Evolutionary conservation across 2,113 vertebrate species (phyloP).

Genomic region (Pelecanoides urinatrix): DNA sequence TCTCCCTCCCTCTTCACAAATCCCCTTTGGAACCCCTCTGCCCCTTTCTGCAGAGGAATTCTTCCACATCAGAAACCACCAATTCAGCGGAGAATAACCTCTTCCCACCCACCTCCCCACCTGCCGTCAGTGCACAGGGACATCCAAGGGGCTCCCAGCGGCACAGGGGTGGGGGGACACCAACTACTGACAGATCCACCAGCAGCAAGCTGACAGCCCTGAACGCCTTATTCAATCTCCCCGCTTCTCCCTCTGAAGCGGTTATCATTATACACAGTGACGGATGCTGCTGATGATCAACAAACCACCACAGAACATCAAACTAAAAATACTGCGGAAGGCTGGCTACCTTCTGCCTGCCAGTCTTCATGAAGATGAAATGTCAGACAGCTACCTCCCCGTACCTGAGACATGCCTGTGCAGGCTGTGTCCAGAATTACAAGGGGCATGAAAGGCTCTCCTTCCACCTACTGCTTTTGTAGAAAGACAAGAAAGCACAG

Average conservation of each 20-base stretch:
- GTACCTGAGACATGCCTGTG: not conserved
- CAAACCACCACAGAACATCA: slow-evolving; percentile 2
- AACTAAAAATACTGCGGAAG: not conserved
- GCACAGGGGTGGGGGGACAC: not conserved
- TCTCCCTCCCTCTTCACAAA: not conserved
- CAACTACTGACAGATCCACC: not conserved
- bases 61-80: not conserved
- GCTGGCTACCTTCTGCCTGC: not conserved
- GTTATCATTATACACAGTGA: not conserved
- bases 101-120: not conserved
- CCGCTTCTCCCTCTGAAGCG: not conserved
- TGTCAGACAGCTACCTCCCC: not conserved
- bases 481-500: not conserved
- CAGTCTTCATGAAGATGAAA: not conserved
- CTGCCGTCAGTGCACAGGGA: not conserved
- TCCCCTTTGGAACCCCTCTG: not conserved
- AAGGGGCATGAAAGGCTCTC: not conserved
- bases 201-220: not conserved
- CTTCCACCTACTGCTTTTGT: not conserved
- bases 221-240: not conserved
- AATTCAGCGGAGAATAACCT: not conserved
- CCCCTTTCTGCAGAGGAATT: not conserved
- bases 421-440: not conserved
- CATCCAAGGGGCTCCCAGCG: not conserved
- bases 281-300: not conserved